phyloP scores from a whole-genome alignment of 2,797 vertebrate species.

The Protonibea diacanthus region DNA sequence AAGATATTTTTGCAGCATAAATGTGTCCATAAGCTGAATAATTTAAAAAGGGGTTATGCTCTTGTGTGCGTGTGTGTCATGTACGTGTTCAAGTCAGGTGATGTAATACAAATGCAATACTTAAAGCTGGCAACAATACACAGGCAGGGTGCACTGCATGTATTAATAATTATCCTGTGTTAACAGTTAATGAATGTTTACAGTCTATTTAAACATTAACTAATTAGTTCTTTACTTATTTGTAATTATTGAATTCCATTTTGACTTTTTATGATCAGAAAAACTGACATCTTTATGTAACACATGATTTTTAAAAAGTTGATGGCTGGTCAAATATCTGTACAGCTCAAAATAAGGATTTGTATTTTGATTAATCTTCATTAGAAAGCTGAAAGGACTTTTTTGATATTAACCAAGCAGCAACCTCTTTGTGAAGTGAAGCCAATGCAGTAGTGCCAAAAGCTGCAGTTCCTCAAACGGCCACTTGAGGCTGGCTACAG shows the following conservation, averaged over 20 bases:
- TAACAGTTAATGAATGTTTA: conserved; percentile 20
- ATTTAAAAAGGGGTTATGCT: conserved; percentile 21
- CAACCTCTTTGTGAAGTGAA: too few species aligned
- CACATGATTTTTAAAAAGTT: not conserved
- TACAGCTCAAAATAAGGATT: not conserved
- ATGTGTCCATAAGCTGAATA: conserved; percentile 34
- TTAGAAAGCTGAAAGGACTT: not conserved
- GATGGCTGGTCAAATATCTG: conserved; percentile 16
- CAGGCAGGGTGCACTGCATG: conserved; percentile 9
- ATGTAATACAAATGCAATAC: conserved; percentile 64
- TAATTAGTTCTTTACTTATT: not conserved
- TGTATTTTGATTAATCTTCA: not conserved
- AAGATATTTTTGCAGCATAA: conserved; percentile 38
- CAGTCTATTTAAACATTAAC: not conserved
- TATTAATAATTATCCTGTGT: conserved; percentile 21
- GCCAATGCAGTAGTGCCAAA: too few species aligned
- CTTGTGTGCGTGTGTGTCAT: not conserved
- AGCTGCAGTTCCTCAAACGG: too few species aligned
- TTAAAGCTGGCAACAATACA: conserved; percentile 25
- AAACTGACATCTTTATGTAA: not conserved
- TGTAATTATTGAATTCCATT: not conserved
- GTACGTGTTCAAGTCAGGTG: conserved; percentile 28
- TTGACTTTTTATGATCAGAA: not conserved
- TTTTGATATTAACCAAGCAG: conserved; percentile 1
- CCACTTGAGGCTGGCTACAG: too few species aligned